A percentile compares a stretch with the other conserved stretches of the same genome.
Conservation (phyloP, 2,888 invertebrate genomes). For the Polymixis lichenea region DNA sequence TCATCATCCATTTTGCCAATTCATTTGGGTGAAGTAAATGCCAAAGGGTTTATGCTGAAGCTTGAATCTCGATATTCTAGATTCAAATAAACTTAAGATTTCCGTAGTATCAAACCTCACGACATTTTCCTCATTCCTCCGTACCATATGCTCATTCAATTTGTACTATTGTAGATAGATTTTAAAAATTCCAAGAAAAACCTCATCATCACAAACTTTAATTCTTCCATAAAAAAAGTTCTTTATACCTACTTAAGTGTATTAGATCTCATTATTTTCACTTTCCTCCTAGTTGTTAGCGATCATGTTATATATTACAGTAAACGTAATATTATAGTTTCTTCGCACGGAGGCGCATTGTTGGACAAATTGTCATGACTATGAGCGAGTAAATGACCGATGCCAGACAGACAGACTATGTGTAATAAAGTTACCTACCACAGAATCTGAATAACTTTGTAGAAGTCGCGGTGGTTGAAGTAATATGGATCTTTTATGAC, state of each 20-base stretch:
- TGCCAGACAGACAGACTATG: slow-evolving; percentile 19
- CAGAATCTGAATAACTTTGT: slow-evolving; percentile 22
- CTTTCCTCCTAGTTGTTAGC: slow-evolving; percentile 20
- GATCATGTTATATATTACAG: slow-evolving; percentile 15
- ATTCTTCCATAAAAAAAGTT: neutral
- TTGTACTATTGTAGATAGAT: no score
- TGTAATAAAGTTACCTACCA: slow-evolving; percentile 15
- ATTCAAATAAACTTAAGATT: no score
- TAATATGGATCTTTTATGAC: slow-evolving; percentile 11
- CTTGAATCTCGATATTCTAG: no score
- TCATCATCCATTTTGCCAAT: no score
- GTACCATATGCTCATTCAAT: no score
- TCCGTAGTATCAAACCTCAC: no score
- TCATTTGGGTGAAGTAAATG: no score
- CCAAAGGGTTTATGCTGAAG: no score
- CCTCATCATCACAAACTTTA: neutral
- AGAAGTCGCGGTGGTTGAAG: slow-evolving; percentile 1
- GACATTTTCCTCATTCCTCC: no score
- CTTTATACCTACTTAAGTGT: neutral
- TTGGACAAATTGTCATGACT: slow-evolving; percentile 50
- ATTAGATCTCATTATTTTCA: slow-evolving; percentile 23
- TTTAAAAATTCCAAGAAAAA: neutral
- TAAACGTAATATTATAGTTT: slow-evolving; percentile 9
- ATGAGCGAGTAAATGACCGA: slow-evolving; percentile 43
- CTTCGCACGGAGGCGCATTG: slow-evolving; percentile 51